Conservation (phyloP, 2,113 vertebrate genomes). For the Phrynosoma platyrhinos region DNA sequence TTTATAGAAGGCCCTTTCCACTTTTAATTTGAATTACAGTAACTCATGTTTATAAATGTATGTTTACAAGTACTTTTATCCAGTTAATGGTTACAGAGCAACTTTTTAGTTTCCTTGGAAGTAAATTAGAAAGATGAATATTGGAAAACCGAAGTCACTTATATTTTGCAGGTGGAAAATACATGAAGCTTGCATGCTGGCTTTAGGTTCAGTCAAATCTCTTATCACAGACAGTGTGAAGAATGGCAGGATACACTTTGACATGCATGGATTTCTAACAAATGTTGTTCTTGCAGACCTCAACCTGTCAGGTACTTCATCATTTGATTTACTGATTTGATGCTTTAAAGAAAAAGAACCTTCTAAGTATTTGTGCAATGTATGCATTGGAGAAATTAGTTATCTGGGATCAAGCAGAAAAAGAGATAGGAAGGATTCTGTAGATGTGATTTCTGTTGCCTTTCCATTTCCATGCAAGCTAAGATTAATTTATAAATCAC, state of each 20-base stretch:
- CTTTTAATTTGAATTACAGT: background rate
- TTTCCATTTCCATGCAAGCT: background rate
- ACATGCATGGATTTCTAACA: conserved; percentile 97
- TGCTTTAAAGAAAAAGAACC: background rate
- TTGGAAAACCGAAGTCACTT: conserved; percentile 33
- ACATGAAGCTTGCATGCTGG: conserved; percentile 97
- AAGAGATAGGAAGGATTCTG: background rate
- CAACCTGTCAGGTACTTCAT: conserved; percentile 86
- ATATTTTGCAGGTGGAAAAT: conserved; percentile 92
- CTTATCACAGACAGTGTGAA: conserved; percentile 95
- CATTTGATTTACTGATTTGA: background rate
- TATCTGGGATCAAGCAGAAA: background rate
- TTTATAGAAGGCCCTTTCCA: background rate
- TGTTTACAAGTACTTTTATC: background rate
- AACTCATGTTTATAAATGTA: background rate
- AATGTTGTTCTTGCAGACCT: conserved; percentile 93
- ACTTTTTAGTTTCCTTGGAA: background rate
- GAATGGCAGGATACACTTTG: conserved; percentile 92
- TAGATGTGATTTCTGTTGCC: background rate
- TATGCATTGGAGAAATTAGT: background rate
- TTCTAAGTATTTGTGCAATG: background rate
- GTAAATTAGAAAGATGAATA: background rate
- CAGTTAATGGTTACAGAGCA: background rate
- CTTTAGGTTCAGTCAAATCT: conserved; percentile 95
- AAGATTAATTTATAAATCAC: background rate